Evolutionary conservation across 2,797 vertebrate genomes (phyloP), one percentile per base, ranked within the genome.

Genomic region (Oreochromis grahami): DNA sequence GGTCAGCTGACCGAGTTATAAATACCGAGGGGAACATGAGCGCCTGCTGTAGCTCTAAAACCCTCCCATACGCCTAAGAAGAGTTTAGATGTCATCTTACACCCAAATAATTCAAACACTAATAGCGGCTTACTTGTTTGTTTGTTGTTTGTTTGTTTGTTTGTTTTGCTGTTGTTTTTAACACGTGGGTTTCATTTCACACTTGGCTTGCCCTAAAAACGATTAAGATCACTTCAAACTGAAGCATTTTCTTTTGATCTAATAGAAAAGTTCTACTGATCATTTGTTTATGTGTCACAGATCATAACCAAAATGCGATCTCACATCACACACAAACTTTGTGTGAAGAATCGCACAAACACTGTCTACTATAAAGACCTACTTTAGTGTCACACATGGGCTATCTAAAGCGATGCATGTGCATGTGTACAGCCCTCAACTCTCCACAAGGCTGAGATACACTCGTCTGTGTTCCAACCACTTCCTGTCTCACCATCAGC

Each of bases 1-100:
- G 94, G 95, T 95, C 95, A 95, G 91, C 94, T 95, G 95, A 96
- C 93, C 65, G 41, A 90, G 92, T 88, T 95, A 94, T 94, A 94
- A 94, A 94, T 93, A 93, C 92, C 48, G 87, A 85, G 79, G 85
- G 91, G 92, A 94, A 92, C 79, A 90, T 79, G 90, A 88, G 87
- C 79, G 88, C 79, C 29, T 87, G 91, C 88, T 87, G 85, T 76
- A 79, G 76, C 63, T 85, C 78, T 78, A 78, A 78, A 55, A 81
- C 55, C 72, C 58, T 78, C 29, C 34, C 6, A 51, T 56, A 34
- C 72, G 63, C 6, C 12, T 3, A 2, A 17, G 5, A 36, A 17
- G 53, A 77, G 29, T 58, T 55, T 56, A n/a, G 43, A 81, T 68
- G 21, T 63, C 34, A 58, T 26, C 26, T 34, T 7, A n/a, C 15